These are phyloP conservation scores for Ameiurus melas DNA, from an alignment of 2,113 vertebrate species.

Conservation along the genomic window DNA sequence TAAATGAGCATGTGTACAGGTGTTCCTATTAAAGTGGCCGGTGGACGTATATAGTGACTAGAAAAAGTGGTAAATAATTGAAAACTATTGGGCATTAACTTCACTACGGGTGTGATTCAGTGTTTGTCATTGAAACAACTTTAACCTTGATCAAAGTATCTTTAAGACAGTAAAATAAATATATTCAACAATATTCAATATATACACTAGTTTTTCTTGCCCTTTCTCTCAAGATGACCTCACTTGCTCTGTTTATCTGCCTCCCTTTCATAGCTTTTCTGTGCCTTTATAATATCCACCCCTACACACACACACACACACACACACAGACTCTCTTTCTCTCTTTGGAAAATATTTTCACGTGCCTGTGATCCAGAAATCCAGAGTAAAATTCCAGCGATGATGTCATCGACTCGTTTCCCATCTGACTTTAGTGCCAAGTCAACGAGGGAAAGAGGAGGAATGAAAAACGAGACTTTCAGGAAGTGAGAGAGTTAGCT, in stretches of 20 bases:
- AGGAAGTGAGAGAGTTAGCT: neutral
- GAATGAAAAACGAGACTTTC: neutral
- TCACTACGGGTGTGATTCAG: neutral
- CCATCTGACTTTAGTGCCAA: conserved; percentile 1
- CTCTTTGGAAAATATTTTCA: conserved; percentile 10
- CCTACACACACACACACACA: too few relatives aligned
- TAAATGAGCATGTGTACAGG: neutral
- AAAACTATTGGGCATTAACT: neutral
- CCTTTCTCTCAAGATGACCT: neutral
- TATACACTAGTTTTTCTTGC: neutral
- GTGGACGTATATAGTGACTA: neutral
- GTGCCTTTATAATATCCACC: neutral
- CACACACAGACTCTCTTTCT: neutral
- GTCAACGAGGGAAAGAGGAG: neutral
- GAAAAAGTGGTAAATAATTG: neutral
- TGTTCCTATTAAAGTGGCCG: neutral
- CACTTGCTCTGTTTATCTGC: neutral
- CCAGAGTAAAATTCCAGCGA: conserved; percentile 23
- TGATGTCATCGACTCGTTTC: conserved; percentile 30
- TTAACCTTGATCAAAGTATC: neutral
- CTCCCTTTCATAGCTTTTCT: neutral
- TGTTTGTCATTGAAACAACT: neutral
- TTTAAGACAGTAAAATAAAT: neutral
- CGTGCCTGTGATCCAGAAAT: neutral
- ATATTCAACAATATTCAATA: neutral